Conservation (phyloP, 2,113 vertebrate genomes). For the Carollia perspicillata region DNA sequence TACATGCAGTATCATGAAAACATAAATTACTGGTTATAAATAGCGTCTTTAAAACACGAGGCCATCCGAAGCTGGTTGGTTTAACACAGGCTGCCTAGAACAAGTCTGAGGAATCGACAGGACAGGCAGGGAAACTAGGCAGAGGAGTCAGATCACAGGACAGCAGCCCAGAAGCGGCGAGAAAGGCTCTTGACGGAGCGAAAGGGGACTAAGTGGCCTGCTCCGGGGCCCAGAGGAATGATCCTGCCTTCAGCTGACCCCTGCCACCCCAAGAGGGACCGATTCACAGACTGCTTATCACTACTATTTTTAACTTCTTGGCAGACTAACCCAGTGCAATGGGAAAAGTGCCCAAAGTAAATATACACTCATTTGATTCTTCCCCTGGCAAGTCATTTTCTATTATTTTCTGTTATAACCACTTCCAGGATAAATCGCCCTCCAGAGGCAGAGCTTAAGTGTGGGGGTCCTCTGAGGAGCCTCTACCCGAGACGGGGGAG, state of each 20-base stretch:
- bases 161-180: not conserved
- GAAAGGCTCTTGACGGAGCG: not conserved
- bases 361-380: conserved; percentile 58
- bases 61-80: conserved; percentile 32
- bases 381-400: conserved; percentile 65
- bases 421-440: conserved; percentile 59
- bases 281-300: conserved; percentile 53
- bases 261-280: conserved; percentile 54
- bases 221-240: not conserved
- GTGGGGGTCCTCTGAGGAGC: not conserved
- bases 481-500: not conserved
- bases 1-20: conserved; percentile 57
- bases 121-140: not conserved
- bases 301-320: conserved; percentile 75
- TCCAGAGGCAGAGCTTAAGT: not conserved
- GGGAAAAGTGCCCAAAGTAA: conserved; percentile 71
- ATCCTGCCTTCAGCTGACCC: conserved; percentile 50
- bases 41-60: conserved; percentile 49
- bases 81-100: conserved; percentile 1
- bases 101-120: conserved; percentile 3
- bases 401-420: conserved; percentile 65
- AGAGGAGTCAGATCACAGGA: not conserved
- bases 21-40: conserved; percentile 72
- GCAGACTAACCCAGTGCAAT: conserved; percentile 49
- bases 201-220: not conserved